Conservation (phyloP, 2,797 vertebrate genomes). For the Amniataba percoides region DNA sequence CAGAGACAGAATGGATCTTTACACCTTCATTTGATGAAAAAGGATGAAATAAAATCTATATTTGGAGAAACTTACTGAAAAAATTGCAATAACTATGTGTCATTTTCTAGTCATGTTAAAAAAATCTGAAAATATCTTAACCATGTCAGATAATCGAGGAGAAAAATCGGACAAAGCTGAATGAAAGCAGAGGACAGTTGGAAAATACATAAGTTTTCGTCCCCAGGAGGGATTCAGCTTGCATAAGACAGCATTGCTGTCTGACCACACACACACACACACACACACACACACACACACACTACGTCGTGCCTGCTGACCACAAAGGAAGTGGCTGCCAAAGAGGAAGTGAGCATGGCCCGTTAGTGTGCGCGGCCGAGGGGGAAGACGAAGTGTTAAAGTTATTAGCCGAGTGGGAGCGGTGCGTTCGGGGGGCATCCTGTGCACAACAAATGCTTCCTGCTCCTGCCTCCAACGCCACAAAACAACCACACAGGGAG, state of each 20-base stretch:
- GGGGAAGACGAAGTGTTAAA: conserved; percentile 88
- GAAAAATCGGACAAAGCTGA: neutral
- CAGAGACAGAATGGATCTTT: no score
- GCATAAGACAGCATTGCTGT: conserved; percentile 11
- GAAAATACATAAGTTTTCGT: neutral
- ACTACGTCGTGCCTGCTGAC: conserved; percentile 11
- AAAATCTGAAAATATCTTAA: neutral
- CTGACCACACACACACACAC: conserved; percentile 33
- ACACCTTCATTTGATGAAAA: neutral
- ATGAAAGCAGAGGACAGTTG: conserved; percentile 1
- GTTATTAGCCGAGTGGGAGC: conserved; percentile 78
- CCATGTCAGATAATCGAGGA: neutral
- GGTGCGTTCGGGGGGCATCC: conserved; percentile 74
- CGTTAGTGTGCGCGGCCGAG: conserved; percentile 72
- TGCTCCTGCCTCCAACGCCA: conserved; percentile 56
- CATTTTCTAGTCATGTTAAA: neutral
- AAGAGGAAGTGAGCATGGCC: conserved; percentile 81
- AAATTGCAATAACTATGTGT: no score
- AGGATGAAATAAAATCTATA: no score
- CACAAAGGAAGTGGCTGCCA: conserved; percentile 83
- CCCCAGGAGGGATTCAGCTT: conserved; percentile 1
- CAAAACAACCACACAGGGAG: conserved; percentile 60
- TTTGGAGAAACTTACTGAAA: no score
- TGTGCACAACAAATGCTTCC: conserved; percentile 83
- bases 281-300: conserved; percentile 25